Percentiles rank a stretch among this genome's conserved stretches.
phyloP scores from a whole-genome alignment of 2,113 vertebrate genomes.

The Struthidea cinerea region DNA sequence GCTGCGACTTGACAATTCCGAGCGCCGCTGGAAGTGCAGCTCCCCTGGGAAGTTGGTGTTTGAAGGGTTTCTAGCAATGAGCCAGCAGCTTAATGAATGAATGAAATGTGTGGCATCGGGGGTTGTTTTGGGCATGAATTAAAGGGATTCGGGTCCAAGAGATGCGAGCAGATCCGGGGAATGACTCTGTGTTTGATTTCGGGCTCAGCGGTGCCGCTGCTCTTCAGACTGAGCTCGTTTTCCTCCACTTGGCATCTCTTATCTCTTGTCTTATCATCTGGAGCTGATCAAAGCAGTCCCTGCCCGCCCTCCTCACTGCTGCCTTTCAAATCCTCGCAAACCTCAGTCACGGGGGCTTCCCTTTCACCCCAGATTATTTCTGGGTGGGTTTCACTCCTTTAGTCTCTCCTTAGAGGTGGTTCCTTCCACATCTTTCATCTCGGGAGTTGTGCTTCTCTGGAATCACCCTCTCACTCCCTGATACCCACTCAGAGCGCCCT shows the following conservation, averaged over 20 bases:
- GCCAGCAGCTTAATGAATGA: neutral
- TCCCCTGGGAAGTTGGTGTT: neutral
- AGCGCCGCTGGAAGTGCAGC: neutral
- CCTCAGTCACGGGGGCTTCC: neutral
- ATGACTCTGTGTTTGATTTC: neutral
- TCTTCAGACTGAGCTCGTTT: neutral
- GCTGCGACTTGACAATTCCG: neutral
- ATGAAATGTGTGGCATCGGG: neutral
- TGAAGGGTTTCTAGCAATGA: accelerated
- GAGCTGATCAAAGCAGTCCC: constrained; percentile 3
- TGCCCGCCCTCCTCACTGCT: neutral
- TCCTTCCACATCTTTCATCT: constrained; percentile 38
- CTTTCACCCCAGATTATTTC: neutral
- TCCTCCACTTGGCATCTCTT: constrained; percentile 6
- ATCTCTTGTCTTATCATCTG: constrained; percentile 36
- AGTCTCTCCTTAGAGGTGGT: constrained; percentile 22
- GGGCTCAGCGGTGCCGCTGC: neutral
- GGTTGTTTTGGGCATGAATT: neutral
- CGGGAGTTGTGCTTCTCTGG: neutral
- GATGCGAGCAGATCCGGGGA: neutral
- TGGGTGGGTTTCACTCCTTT: constrained; percentile 34
- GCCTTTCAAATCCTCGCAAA: constrained; percentile 27
- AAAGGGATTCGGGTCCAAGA: neutral
- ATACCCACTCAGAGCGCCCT: neutral
- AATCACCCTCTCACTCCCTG: neutral